Base-by-base conservation (phyloP, 1,140 invertebrate species). In the Bombus terrestris region DNA sequence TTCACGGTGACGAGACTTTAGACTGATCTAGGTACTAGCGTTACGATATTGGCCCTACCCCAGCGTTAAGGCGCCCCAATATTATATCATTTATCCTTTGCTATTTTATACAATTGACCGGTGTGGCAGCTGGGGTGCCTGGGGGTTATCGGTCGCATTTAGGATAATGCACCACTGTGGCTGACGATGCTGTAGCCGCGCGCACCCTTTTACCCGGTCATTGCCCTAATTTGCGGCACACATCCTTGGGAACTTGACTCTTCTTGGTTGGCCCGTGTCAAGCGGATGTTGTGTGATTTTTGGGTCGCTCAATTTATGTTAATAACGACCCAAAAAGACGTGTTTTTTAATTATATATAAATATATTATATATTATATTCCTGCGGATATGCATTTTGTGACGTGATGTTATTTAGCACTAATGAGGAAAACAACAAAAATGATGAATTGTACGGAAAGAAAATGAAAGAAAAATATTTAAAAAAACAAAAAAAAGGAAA, bases 391-490 rank as follows among this genome's bases (percentile, higher is more conserved):
- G 96, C 94, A 94, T 94, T 94, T 97, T 97, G 96, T 97, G 96
- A 97, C 97, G 97, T 97, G 96, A 97, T 97, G 96, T 97, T 97
- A 97, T 97, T 97, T 97, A 97, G 97, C 96, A 96, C 96, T 97
- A 92, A 92, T 73, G 80, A 92, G 85, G 92, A 89, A 95, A 94
- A 95, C 93, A 90, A 91, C 82, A 72, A 86, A 88, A 86, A 81
- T 87, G 82, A 85, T 85, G 41, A 37, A 90, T 87, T 72, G 69
- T 83, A 85, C 76, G 77, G 72, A 84, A 87, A 85, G 68, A 86
- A 89, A 91, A 89, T 72, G 77, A 75, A 88, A 90, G 43, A 88
- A 92, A 93, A 92, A 94, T 93, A 94, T 93, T 92, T 62, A 81
- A 76, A 73, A 37, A 68, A 73, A 81, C 18, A 22, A 22, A 77